A percentile compares a stretch with the other conserved stretches of the same genome.
Evolutionary conservation across 1,140 invertebrate species (phyloP).

Genomic region (Cyclargus thomasi): DNA sequence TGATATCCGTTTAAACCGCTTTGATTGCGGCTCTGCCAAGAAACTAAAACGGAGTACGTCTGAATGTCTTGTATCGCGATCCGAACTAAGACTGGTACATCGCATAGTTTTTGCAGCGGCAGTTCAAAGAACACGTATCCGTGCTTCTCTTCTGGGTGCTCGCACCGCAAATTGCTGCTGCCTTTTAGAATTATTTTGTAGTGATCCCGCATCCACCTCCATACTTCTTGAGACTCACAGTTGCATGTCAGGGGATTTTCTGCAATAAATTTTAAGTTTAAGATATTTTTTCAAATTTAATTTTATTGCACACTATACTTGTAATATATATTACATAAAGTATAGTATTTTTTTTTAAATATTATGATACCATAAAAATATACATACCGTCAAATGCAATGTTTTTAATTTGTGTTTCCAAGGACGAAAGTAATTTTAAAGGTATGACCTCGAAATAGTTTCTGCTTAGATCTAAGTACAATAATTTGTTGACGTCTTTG

Average conservation of each 20-base stretch:
- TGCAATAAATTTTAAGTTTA: conserved; percentile 53
- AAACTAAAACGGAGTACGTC: conserved; percentile 89
- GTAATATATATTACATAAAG: too few species aligned
- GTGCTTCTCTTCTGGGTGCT: conserved; percentile 85
- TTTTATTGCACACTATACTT: neutral
- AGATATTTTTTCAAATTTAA: neutral
- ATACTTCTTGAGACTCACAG: conserved; percentile 89
- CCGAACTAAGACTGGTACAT: conserved; percentile 85
- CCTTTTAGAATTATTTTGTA: conserved; percentile 79
- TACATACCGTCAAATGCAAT: conserved; percentile 85
- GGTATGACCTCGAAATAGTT: conserved; percentile 90
- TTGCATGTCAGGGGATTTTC: conserved; percentile 89
- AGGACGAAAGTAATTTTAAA: conserved; percentile 82
- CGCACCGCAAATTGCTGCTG: conserved; percentile 81
- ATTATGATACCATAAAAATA: conserved; percentile 1
- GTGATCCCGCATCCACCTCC: conserved; percentile 92
- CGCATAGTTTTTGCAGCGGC: conserved; percentile 87
- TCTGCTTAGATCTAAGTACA: conserved; percentile 86
- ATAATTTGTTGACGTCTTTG: conserved; percentile 84
- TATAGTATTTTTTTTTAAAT: too few species aligned
- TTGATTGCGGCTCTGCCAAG: conserved; percentile 92
- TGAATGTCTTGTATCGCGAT: conserved; percentile 91
- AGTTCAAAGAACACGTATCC: conserved; percentile 85
- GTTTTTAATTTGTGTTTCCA: conserved; percentile 88
- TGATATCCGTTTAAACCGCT: conserved; percentile 89